These are phyloP conservation scores for Cuniculus paca DNA, from an alignment of 2,797 vertebrate genomes.

Conservation along the genomic window DNA sequence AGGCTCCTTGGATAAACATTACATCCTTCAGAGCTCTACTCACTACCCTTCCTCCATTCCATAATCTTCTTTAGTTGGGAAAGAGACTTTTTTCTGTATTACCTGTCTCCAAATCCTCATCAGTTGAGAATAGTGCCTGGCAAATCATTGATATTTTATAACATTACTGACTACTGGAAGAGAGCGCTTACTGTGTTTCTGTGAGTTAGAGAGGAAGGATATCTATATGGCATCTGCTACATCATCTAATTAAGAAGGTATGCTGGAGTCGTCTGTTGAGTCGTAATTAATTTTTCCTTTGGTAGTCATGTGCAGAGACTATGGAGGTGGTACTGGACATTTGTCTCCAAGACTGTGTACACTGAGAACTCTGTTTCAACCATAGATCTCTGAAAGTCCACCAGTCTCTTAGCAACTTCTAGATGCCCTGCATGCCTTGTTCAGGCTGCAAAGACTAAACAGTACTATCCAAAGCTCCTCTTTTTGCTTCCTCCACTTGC, in stretches of 20 bases:
- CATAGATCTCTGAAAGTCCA: not conserved
- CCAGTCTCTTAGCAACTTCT: not conserved
- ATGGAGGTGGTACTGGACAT: not conserved
- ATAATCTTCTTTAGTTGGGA: not conserved
- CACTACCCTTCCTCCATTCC: not conserved
- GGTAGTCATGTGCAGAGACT: not conserved
- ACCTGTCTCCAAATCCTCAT: constrained; percentile 9
- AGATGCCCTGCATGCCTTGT: not conserved
- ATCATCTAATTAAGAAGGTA: not conserved
- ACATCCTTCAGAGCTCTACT: not conserved
- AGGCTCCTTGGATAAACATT: not conserved
- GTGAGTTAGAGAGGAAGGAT: not conserved
- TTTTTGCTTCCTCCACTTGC: not conserved
- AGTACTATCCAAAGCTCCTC: not conserved
- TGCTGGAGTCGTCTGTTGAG: not conserved
- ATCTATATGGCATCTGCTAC: not conserved
- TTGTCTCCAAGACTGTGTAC: not conserved
- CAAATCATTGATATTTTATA: not conserved
- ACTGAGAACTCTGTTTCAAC: not conserved
- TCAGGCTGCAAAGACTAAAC: not conserved
- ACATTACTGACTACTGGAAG: not conserved
- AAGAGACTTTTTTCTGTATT: not conserved
- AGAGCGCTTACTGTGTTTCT: not conserved
- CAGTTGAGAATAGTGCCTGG: not conserved
- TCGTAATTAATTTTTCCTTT: not conserved